Evolutionary conservation across 2,888 invertebrate genomes (phyloP), one percentile per base, ranked within the genome.

Genomic region (Lepidocyrtinus sp.): DNA sequence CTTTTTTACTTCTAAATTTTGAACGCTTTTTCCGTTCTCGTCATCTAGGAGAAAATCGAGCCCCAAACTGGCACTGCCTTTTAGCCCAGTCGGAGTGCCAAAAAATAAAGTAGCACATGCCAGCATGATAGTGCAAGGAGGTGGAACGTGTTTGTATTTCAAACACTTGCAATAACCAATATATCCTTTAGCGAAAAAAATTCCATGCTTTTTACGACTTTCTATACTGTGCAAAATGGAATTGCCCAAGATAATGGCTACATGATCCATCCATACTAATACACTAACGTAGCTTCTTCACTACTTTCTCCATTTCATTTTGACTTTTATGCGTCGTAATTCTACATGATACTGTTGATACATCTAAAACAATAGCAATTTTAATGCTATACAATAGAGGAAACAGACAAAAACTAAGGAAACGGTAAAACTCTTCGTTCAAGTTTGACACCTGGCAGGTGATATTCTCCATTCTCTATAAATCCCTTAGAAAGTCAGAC

Each of bases 71-170:
- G 55, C 55, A 25, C 26, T 26, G 24, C 26, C 26, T 27, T 65
- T 26, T 25, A 59, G 69, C 55, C 17, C 55, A 55, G 9, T 22
- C 63, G 7, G 36, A 45, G 46, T 45, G 71, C 63, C 62, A 63
- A 55, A n/a, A 55, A 55, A 55, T 12, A 55, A 55, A 55, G 67
- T 2, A 19, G 27, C 12, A 63, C 45, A 55, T 63, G 64, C 46
- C 73, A 63, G 25, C 25, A 67, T 74, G 64, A 65, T 55, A 25
- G 59, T 50, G 24, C 27, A 17, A 45, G 67, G 75, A 61, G 50
- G 59, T 65, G 64, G 25, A 45, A 75, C 75, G 75, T 75, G 75
- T 68, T 68, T 75, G 75, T 62, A 68, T 68, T 68, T 59, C 68
- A 75, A 75, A 75, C 45, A 59, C 68, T 59, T 55, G 68, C 68